Base-by-base conservation (phyloP, 2,113 vertebrate species). In the Leptobrachium leishanense region DNA sequence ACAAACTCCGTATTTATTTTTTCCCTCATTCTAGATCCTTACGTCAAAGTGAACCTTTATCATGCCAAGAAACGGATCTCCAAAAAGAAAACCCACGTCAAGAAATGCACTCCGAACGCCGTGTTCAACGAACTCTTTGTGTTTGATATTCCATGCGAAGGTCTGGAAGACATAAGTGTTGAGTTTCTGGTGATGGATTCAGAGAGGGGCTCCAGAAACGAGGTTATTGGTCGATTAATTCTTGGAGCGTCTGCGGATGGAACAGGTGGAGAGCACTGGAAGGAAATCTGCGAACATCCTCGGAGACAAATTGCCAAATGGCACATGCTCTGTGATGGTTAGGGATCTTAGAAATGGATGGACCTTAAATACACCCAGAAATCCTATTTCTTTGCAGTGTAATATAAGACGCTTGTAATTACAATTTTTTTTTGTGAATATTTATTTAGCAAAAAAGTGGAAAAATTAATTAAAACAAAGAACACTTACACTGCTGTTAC, bases 121-220 rank as follows among this genome's bases (percentile, higher is more conserved):
- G 98, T 99, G 78, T 98, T 99, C 88, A 99, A 99, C 9, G 96
- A 99, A 93, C 93, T 98, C 55, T 98, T 99, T 87, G 96, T 97
- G 63, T 99, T 99, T 84, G 98, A 99, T 83, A 92, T 99, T 86
- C 95, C 97, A 82, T 97, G 94, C 8, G 94, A 98, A 75, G 91
- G 94, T 31, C 94, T 99, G 79, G 92, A 94, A 85, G 96, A 98
- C 86, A 97, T 97, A 90, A 98, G 95, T 74, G 96, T 99, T 88
- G 98, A 99, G 88, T 96, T 99, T 84, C 91, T 98, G 81, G 95
- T 99, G 87, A 90, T 99, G 92, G 97, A 99, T 95, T 99, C 96
- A n/a, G 97, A 97, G 64, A 88, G 92, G 40, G 92, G 92, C 2
- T 91, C 93, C 72, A 90, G 90, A 83, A 95, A 94, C 46, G 95